Evolutionary conservation across 1,140 invertebrate genomes (phyloP), one percentile per base, ranked within the genome.

Genomic region (Heliothis subflexa): DNA sequence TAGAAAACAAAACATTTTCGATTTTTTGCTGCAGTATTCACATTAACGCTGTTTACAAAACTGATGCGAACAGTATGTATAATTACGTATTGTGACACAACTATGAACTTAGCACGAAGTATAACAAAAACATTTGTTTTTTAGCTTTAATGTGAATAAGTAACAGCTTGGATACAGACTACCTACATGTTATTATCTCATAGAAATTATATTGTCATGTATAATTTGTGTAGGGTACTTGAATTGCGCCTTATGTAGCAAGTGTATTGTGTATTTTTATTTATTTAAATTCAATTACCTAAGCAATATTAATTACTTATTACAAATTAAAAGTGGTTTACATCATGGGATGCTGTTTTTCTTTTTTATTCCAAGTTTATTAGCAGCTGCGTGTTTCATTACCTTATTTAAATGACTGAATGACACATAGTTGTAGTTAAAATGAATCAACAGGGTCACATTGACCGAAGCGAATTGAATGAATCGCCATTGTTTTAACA

Each of bases 251-350:
- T 88, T 87, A 86, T 86, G 88, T 88, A 88, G 83, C 75, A 86
- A 86, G 81, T 91, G 87, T 91, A 90, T 89, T 91, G 83, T 89
- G 88, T 89, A 86, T 85, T 88, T 86, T 85, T 91, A 93, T 93
- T 93, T 92, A 92, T 93, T 94, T 91, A 78, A 85, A 90, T 88
- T 92, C 87, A 86, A 94, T 89, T 91, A 75, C 73, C 73, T 75
- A 91, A 91, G 91, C 91, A 92, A 93, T 92, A 93, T 90, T 92
- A 91, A 90, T 91, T 89, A 88, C 82, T 85, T 89, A 75, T 52
- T 75, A 91, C 82, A 84, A 89, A 94, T 89, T 89, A 88, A 92
- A 92, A 92, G 80, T 88, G 89, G 84, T 91, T 89, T 88, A 90
- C 83, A 90, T 87, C 78, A 90, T 78, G 81, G 74, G 68, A 78